Conservation (phyloP, 1,140 invertebrate genomes). For the Hypothenemus hampei region DNA sequence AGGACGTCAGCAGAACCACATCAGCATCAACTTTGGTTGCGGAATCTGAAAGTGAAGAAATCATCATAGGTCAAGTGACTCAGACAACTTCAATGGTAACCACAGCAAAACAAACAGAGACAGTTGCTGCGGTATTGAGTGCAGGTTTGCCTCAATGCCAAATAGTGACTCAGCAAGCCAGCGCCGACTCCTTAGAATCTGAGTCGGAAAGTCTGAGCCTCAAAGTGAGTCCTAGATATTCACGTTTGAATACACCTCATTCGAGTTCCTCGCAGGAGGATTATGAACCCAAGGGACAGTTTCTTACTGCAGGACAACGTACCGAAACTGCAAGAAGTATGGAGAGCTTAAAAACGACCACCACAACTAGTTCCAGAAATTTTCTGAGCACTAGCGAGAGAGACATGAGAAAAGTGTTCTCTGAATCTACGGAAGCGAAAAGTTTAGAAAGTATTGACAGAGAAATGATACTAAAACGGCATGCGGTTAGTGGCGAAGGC, state of each 20-base stretch:
- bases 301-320: conserved; percentile 51
- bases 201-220: conserved; percentile 39
- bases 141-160: conserved; percentile 42
- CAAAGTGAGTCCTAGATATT: conserved; percentile 36
- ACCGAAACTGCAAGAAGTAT: conserved; percentile 63
- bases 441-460: conserved; percentile 54
- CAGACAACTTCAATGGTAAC: background rate
- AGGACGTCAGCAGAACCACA: conserved; percentile 32
- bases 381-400: conserved; percentile 60
- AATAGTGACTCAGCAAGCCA: conserved; percentile 48
- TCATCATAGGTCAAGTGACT: no score
- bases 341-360: conserved; percentile 60
- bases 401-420: conserved; percentile 55
- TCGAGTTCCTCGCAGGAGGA: conserved; percentile 68
- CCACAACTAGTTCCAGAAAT: conserved; percentile 40
- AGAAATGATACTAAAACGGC: conserved; percentile 54
- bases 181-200: conserved; percentile 45
- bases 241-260: conserved; percentile 54
- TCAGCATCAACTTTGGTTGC: conserved; percentile 33
- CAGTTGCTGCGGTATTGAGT: conserved; percentile 3
- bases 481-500: conserved; percentile 56
- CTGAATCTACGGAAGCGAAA: conserved; percentile 48
- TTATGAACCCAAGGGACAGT: conserved; percentile 57
- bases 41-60: conserved; percentile 1
- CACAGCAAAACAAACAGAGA: conserved; percentile 10